Base-by-base conservation (phyloP, 2,888 invertebrate genomes). In the Acronicta aceris region DNA sequence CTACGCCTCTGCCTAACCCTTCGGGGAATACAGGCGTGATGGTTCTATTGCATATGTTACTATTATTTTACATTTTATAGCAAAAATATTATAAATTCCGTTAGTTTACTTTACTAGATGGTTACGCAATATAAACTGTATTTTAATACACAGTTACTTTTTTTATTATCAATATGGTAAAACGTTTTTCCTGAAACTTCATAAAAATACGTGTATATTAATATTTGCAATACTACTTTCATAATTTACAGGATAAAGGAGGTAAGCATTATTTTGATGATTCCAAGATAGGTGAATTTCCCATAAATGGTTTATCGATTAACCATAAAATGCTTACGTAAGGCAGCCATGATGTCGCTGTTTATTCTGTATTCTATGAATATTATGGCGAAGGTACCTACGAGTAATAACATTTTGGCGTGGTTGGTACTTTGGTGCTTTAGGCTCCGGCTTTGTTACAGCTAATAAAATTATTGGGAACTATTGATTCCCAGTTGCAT, bases 241-340 rank as follows among this genome's bases (percentile, higher is more conserved):
- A 59, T 55, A 67, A 65, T 74, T 73, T 79, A 79, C 21, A 74
- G 67, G 65, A 74, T 68, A 68, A 66, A 70, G n/a, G n/a, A n/a
- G n/a, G 70, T 66, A 73, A 58, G 36, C 57, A 62, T 78, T 21
- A 21, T 21, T 21, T 64, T 62, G 52, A 64, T 74, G 61, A 50
- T 72, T 76, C 65, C 57, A 70, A 69, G 64, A 54, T 69, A 61
- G 66, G 45, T 55, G 47, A 49, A 42, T 59, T 60, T 46, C 27
- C 68, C 63, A 72, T 76, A 75, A 73, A 75, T 53, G 55, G 56
- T 59, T 61, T 61, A 85, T 84, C 81, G 82, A 85, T 86, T 82
- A 74, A 65, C 78, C 71, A 77, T 86, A 85, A 86, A 86, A 79
- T 79, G 73, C 78, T 80, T 81, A 79, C 79, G 80, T 77, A 79